Evolutionary conservation across 1,140 invertebrate species (phyloP).

Genomic region (Maconellicoccus hirsutus): DNA sequence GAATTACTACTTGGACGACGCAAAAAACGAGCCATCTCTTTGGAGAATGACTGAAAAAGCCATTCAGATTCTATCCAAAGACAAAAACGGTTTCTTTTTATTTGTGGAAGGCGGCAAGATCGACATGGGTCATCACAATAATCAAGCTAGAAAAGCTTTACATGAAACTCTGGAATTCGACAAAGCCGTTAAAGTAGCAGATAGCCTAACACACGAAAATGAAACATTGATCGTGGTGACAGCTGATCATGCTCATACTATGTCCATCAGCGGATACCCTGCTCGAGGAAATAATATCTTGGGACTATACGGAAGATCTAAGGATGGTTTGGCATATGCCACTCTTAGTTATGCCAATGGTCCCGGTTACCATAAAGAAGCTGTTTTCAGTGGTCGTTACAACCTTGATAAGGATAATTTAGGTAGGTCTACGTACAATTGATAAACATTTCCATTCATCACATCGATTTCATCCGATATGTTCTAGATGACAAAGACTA

Average conservation of each 20-base stretch:
- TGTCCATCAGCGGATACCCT: conserved; percentile 52
- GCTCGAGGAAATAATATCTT: conserved; percentile 52
- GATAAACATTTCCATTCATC: too few species aligned
- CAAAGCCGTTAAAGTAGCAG: conserved; percentile 42
- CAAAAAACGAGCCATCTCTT: conserved; percentile 44
- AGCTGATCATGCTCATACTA: conserved; percentile 52
- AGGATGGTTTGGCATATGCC: conserved; percentile 53
- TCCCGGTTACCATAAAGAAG: conserved; percentile 40
- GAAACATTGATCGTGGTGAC: conserved; percentile 54
- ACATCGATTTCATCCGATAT: not conserved
- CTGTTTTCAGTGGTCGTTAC: not conserved
- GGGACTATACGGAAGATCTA: conserved; percentile 35
- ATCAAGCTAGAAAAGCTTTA: conserved; percentile 47
- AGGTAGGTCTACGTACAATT: too few species aligned
- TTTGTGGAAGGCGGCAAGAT: conserved; percentile 56
- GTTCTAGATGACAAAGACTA: conserved; percentile 34
- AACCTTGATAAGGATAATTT: conserved; percentile 11
- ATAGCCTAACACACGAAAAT: conserved; percentile 28
- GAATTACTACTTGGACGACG: conserved; percentile 36
- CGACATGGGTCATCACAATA: conserved; percentile 55
- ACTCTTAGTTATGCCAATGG: conserved; percentile 65
- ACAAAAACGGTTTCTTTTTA: conserved; percentile 54
- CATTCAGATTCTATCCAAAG: conserved; percentile 56
- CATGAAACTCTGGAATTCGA: conserved; percentile 55
- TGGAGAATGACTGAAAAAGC: conserved; percentile 70